A percentile compares a stretch with the other conserved stretches of the same genome.
Conservation (phyloP, 2,797 vertebrate genomes). For the Thripadectes ignobilis region DNA sequence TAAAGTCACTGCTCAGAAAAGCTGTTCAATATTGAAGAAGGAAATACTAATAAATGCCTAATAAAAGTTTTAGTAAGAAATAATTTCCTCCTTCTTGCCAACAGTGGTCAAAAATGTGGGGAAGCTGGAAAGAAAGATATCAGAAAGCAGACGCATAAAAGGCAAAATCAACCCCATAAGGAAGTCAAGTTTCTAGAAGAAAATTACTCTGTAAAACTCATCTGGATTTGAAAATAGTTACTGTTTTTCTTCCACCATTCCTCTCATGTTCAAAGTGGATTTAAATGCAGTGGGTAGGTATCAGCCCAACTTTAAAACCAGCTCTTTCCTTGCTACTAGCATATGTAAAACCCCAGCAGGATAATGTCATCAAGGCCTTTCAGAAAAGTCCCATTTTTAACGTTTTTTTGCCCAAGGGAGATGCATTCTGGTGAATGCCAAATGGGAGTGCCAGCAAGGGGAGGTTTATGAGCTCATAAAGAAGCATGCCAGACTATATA, state of each 20-base stretch:
- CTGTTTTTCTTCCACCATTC: background rate
- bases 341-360: background rate
- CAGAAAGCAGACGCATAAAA: conserved; percentile 8
- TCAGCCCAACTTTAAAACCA: background rate
- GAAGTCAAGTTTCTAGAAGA: conserved; percentile 27
- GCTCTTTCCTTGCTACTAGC: background rate
- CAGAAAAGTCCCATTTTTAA: background rate
- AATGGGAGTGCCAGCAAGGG: background rate
- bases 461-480: conserved; percentile 2
- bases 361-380: background rate
- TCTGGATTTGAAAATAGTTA: conserved; percentile 10
- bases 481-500: background rate
- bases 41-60: conserved; percentile 35
- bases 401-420: background rate
- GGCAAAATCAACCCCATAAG: conserved; percentile 13
- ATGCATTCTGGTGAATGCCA: background rate
- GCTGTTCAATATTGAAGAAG: background rate
- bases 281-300: background rate
- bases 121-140: conserved; percentile 39
- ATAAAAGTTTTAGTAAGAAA: conserved; percentile 52
- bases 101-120: background rate
- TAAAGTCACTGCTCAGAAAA: background rate
- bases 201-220: conserved; percentile 42
- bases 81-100: conserved; percentile 22
- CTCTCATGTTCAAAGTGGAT: background rate